Evolutionary conservation across 2,797 vertebrate genomes (phyloP), one percentile per base, ranked within the genome.

Genomic region (Botia kubotai): DNA sequence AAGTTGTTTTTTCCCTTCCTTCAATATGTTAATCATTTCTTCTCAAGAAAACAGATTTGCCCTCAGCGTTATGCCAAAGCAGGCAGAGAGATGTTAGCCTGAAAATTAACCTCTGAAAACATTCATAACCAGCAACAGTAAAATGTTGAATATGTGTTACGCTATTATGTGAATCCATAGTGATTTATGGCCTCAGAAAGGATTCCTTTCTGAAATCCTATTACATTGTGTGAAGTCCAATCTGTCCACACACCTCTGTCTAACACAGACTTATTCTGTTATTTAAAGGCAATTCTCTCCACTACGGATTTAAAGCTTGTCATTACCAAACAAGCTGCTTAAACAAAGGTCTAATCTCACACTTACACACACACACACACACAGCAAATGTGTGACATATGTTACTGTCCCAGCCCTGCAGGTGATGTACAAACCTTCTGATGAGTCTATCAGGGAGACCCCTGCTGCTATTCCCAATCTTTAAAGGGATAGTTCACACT

Each of bases 381-480:
- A 46, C 19, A 74, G 77, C 74, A 83, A 83, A 85, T 81, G 79
- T 83, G 78, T 53, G 74, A 75, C 81, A 85, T 78, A 81, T 85
- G 81, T 80, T 80, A 33, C 76, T 72, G 74, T 75, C 55, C 52
- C 72, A 29, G 60, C 70, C 75, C 68, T 70, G 23, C 66, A 78
- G 55, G 67, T 21, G 66, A 70, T n/a, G 12, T 70, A 63, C 68
- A 50, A 52, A 62, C 68, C 57, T 39, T 53, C 43, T 63, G 68
- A 79, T 39, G 57, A 63, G 68, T 77, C 75, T 66, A 81, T 68
- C 79, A 71, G 50, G 36, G 68, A 63, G 60, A 62, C 69, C 79
- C 84, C 84, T 75, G 78, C 29, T 63, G 66, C 71, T 10, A 36
- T 3, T 63, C 33, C 52, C 58, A 72, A n/a, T 50, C 60, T 46